Evolutionary conservation across 2,113 vertebrate species (phyloP).

Genomic region (Cheilinus undulatus): DNA sequence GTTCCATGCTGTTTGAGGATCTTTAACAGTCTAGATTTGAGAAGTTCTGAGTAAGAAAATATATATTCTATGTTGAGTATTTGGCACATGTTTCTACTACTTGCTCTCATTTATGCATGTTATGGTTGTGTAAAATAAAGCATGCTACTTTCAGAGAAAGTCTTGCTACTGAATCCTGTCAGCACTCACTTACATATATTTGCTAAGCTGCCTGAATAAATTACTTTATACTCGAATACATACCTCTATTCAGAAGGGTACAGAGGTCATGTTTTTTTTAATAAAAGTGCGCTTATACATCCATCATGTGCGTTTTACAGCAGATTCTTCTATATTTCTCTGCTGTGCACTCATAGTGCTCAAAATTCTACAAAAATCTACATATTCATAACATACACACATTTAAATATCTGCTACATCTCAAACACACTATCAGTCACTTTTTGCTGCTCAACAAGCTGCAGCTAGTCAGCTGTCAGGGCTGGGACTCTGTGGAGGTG

Average conservation of each 20-base stretch:
- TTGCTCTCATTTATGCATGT: constrained; percentile 4
- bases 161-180: constrained; percentile 8
- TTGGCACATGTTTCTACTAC: constrained; percentile 49
- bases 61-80: constrained; percentile 29
- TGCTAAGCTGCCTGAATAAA: constrained; percentile 73
- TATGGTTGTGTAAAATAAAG: constrained; percentile 13
- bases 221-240: constrained; percentile 47
- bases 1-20: constrained; percentile 7
- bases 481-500: constrained; percentile 31
- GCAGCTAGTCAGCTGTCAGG: constrained; percentile 52
- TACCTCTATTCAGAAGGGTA: constrained; percentile 34
- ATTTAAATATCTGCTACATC: constrained; percentile 25
- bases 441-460: constrained; percentile 2
- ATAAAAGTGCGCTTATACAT: constrained; percentile 59
- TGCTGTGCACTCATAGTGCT: constrained; percentile 35
- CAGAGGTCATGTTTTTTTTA: constrained; percentile 8
- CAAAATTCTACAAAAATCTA: constrained; percentile 26
- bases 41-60: constrained; percentile 55
- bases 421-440: constrained; percentile 22
- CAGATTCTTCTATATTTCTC: constrained; percentile 8
- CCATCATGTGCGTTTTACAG: constrained; percentile 57
- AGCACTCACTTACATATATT: constrained; percentile 18
- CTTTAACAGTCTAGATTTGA: constrained; percentile 9
- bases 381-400: constrained; percentile 4
- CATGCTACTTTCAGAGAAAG: neutral